Base-by-base conservation (phyloP, 2,888 invertebrate genomes). In the Sturmia bella region DNA sequence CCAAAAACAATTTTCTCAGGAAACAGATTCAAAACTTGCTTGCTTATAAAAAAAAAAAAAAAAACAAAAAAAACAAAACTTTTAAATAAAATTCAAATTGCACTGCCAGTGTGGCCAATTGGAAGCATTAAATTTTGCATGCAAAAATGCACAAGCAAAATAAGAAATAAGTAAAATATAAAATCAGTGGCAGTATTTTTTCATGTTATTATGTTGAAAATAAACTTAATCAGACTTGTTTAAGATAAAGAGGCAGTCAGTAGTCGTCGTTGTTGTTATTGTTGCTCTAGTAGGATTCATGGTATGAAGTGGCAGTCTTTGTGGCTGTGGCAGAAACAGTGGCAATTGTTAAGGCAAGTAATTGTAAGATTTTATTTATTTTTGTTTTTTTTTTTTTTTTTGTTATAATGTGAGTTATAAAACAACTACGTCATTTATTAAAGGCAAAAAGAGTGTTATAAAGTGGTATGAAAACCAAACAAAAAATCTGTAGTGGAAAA, bases 171-270 rank as follows among this genome's bases (percentile, higher is more conserved):
- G 3, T 41, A 56, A 57, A 27, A 63, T 43, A 64, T 45, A 24
- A 78, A 78, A 72, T 66, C 78, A 52, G 32, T 59, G 43, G 45
- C 43, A 37, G 45, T 39, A 61, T 41, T 76, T 41, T 76, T 43
- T 13, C 45, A 59, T 52, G 24, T 66, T 59, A 52, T 61, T 48
- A 56, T 61, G 37, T 72, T 66, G 19, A 75, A 70, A 76, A 48
- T 54, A 45, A 80, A 80, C 80, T 76, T 76, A 80, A 80, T 80
- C 66, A 72, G 76, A 66, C 41, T 80, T 75, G 48, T 80, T 76
- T 61, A 59, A 72, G 48, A 70, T 66, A 54, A 66, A 73, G 56
- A 56, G 61, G 5, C 17, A 48, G 11, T 57, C 32, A 50, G 21
- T 32, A 13, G 54, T 21, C 21, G 12, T 45, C 15, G 57, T 54